phyloP scores from a whole-genome alignment of 2,113 vertebrate species.

The Damaliscus lunatus region DNA sequence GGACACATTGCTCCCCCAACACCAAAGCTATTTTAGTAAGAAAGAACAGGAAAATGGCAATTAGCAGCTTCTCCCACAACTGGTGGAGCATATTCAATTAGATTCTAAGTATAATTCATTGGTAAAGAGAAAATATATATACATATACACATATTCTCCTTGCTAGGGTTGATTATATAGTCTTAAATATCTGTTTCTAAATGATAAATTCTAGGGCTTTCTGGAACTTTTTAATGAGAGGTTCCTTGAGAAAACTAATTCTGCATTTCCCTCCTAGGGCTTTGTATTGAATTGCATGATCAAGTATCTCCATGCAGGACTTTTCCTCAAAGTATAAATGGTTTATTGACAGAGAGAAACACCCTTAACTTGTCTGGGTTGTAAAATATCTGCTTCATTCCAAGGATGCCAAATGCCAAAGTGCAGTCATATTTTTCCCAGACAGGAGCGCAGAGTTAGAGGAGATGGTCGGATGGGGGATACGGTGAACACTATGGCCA shows the following conservation, averaged over 20 bases:
- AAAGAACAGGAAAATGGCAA: not conserved
- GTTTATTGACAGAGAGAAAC: constrained; percentile 8
- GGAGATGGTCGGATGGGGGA: no score
- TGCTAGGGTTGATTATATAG: no score
- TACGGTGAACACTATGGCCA: rapidly evolving
- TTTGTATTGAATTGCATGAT: not conserved
- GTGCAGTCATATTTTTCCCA: not conserved
- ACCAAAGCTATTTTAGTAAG: not conserved
- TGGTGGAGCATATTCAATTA: not conserved
- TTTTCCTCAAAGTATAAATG: not conserved
- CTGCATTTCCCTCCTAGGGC: not conserved
- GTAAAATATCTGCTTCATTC: not conserved
- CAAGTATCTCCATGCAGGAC: not conserved
- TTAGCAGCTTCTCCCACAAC: not conserved
- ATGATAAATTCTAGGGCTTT: not conserved
- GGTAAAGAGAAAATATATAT: not conserved
- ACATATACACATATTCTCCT: not conserved
- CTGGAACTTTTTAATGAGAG: not conserved
- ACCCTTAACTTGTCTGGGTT: not conserved
- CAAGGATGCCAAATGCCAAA: no score
- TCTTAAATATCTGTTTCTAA: not conserved
- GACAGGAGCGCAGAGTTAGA: not conserved
- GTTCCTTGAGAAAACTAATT: not conserved
- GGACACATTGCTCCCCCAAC: rapidly evolving
- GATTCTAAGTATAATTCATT: not conserved